A percentile compares a stretch with the other conserved stretches of the same genome.
Conservation (phyloP, 1,140 invertebrate species). For the Drosophila insularis region DNA sequence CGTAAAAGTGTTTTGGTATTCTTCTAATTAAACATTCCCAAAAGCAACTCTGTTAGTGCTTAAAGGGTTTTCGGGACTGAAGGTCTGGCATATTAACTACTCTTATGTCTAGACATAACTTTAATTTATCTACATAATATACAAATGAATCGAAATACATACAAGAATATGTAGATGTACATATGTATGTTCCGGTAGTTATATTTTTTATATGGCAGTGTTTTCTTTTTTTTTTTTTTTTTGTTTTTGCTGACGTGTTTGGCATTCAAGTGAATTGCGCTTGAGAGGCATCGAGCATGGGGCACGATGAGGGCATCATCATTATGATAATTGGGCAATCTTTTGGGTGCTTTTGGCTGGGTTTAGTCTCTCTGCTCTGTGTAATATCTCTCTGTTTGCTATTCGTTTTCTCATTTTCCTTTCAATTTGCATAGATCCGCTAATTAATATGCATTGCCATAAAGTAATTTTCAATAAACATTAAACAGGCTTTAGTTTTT, state of each 20-base stretch:
- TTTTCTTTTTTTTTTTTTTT: constrained; percentile 30
- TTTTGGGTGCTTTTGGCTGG: constrained; percentile 3
- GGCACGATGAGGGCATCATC: constrained; percentile 5
- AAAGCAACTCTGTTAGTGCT: constrained; percentile 23
- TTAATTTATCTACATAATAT: constrained; percentile 12
- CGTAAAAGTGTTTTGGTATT: constrained; percentile 6
- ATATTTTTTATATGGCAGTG: constrained; percentile 24
- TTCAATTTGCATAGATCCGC: constrained; percentile 38
- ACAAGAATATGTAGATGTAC: no score
- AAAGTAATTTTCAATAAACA: constrained; percentile 41
- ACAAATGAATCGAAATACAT: no score
- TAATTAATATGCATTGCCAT: constrained; percentile 68
- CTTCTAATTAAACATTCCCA: constrained; percentile 65
- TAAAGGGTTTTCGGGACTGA: constrained; percentile 38
- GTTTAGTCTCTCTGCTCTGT: constrained; percentile 7
- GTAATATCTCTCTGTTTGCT: neutral
- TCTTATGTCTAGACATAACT: constrained; percentile 21
- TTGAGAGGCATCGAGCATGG: constrained; percentile 13
- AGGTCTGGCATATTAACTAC: constrained; percentile 58
- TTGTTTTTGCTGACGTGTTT: constrained; percentile 39
- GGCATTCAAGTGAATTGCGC: constrained; percentile 53
- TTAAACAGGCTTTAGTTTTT: constrained; percentile 24
- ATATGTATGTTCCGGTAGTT: constrained; percentile 46
- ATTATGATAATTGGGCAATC: constrained; percentile 58
- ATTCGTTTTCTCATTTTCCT: neutral